phyloP scores from a whole-genome alignment of 2,113 vertebrate species.

The Pelodiscus sinensis region DNA sequence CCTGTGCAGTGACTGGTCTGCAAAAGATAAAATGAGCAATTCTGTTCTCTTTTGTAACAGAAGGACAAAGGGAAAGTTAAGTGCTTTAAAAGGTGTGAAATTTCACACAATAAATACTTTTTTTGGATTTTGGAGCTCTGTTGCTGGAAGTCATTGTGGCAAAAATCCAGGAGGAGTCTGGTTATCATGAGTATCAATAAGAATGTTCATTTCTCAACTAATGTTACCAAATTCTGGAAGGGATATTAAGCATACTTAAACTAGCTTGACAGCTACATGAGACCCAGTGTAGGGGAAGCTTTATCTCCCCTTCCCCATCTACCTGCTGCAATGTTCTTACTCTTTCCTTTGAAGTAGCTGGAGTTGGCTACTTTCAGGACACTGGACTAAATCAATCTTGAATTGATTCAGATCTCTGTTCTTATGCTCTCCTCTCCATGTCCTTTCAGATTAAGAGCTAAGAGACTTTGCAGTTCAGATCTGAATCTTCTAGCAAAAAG shows the following conservation, averaged over 20 bases:
- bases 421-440: too few relatives aligned
- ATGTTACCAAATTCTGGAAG: too few relatives aligned
- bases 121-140: too few relatives aligned
- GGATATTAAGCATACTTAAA: too few relatives aligned
- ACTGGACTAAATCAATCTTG: not conserved
- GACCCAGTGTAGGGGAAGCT: not conserved
- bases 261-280: not conserved
- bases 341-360: not conserved
- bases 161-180: too few relatives aligned
- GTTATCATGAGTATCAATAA: too few relatives aligned
- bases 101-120: not conserved
- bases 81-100: not conserved
- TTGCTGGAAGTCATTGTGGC: too few relatives aligned
- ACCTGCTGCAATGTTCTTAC: not conserved
- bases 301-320: not conserved
- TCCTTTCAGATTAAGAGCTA: too few relatives aligned
- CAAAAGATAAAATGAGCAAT: not conserved
- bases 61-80: not conserved
- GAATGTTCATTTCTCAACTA: too few relatives aligned
- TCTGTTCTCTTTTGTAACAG: not conserved
- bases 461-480: not conserved
- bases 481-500: not conserved
- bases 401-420: too few relatives aligned
- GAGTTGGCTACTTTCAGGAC: not conserved
- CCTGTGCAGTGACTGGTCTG: not conserved